Evolutionary conservation across 2,113 vertebrate genomes (phyloP).

Genomic region (Herpailurus yagouaroundi): DNA sequence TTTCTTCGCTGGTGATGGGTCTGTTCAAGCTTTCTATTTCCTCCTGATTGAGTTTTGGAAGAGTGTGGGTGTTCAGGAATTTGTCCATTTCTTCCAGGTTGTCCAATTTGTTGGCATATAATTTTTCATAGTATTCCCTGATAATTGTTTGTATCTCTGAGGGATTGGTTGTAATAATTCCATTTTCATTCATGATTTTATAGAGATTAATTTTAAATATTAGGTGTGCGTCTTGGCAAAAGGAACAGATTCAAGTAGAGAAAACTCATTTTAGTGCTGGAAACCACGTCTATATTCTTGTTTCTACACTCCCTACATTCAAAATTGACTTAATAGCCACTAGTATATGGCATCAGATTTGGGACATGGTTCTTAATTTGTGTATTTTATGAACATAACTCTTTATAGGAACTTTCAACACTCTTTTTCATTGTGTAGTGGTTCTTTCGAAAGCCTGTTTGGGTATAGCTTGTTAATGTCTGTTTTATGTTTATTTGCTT

Average conservation of each 20-base stretch:
- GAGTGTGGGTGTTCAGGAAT: too few relatives aligned
- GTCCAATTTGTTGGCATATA: too few relatives aligned
- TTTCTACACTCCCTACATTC: not conserved
- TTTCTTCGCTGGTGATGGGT: too few relatives aligned
- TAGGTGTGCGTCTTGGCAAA: not conserved
- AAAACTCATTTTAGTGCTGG: not conserved
- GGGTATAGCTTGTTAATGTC: not conserved
- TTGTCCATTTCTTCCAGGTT: too few relatives aligned
- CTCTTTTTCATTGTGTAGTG: not conserved
- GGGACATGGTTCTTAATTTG: not conserved
- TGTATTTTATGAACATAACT: not conserved
- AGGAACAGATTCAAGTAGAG: not conserved
- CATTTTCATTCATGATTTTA: too few relatives aligned
- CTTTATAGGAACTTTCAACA: not conserved
- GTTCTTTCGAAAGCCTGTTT: slow-evolving; percentile 10
- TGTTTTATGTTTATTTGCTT: not conserved
- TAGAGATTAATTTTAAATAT: not conserved
- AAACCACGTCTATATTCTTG: not conserved
- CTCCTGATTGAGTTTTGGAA: too few relatives aligned
- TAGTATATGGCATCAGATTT: not conserved
- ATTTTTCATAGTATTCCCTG: too few relatives aligned
- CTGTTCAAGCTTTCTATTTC: too few relatives aligned
- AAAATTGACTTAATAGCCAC: not conserved
- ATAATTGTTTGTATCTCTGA: too few relatives aligned
- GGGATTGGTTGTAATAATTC: too few relatives aligned